phyloP scores from a whole-genome alignment of 37 sponge, comb jelly and placozoan genomes.

The Mnemiopsis leidyi region DNA sequence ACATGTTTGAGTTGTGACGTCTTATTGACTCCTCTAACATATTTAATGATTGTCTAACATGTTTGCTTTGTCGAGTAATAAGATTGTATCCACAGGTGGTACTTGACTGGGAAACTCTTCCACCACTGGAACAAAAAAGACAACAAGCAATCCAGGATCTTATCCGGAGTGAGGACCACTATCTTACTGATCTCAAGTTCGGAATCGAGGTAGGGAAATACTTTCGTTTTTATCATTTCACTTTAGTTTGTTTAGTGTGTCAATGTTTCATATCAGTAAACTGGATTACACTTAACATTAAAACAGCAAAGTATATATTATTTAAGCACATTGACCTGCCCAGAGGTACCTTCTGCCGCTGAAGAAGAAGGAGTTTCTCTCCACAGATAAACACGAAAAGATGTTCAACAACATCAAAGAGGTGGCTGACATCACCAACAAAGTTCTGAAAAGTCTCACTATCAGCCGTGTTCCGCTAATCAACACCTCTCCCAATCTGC shows the following conservation, averaged over 20 bases:
- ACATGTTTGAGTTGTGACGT: too few species aligned
- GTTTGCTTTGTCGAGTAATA: too few species aligned
- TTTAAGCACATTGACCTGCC: too few species aligned
- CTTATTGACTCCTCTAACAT: too few species aligned
- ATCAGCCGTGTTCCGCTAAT: slow-evolving; percentile 47
- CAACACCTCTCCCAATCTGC: slow-evolving; percentile 44
- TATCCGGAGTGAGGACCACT: slow-evolving; percentile 58
- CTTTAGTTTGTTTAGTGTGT: too few species aligned
- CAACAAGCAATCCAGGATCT: slow-evolving; percentile 58
- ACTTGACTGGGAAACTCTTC: slow-evolving; percentile 52
- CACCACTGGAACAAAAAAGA: slow-evolving; percentile 60
- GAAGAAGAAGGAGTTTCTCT: slow-evolving; percentile 9
- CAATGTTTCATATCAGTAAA: too few species aligned
- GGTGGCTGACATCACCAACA: slow-evolving; percentile 34
- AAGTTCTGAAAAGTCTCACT: slow-evolving; percentile 58
- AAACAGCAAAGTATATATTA: too few species aligned
- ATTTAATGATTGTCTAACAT: too few species aligned
- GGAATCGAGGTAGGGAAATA: slow-evolving; percentile 57
- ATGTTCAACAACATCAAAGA: slow-evolving; percentile 63
- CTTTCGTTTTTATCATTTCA: too few species aligned
- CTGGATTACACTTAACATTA: too few species aligned
- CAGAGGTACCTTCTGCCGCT: slow-evolving; percentile 49
- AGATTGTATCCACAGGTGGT: slow-evolving; percentile 31
- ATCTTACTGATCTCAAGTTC: slow-evolving; percentile 56
- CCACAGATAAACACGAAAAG: slow-evolving; percentile 47